Evolutionary conservation across 2,888 invertebrate species (phyloP).

Genomic region (Xestia sexstrigata): DNA sequence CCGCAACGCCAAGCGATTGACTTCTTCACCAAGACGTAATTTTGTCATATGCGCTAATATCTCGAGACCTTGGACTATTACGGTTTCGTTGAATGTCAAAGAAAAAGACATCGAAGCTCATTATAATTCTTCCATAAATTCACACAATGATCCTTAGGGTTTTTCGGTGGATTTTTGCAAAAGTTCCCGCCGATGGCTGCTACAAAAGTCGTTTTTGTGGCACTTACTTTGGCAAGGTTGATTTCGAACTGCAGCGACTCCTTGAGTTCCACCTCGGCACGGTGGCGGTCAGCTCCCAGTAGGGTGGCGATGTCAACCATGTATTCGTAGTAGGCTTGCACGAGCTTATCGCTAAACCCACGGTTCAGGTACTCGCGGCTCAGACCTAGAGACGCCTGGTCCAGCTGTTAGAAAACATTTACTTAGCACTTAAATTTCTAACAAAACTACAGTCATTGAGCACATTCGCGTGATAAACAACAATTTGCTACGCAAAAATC

Average conservation of each 20-base stretch:
- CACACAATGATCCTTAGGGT: slow-evolving; percentile 68
- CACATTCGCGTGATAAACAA: slow-evolving; percentile 47
- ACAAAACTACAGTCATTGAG: slow-evolving; percentile 25
- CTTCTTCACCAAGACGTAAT: slow-evolving; percentile 65
- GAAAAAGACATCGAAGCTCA: slow-evolving; percentile 73
- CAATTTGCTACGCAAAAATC: slow-evolving; percentile 55
- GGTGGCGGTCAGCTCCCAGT: slow-evolving; percentile 94
- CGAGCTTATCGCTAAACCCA: slow-evolving; percentile 95
- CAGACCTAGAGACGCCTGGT: slow-evolving; percentile 96
- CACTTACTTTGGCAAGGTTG: slow-evolving; percentile 96
- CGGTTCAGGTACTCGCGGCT: slow-evolving; percentile 96
- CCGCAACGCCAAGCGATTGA: slow-evolving; percentile 68
- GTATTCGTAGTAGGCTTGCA: slow-evolving; percentile 96
- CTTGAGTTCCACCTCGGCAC: slow-evolving; percentile 93
- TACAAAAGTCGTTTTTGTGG: slow-evolving; percentile 56
- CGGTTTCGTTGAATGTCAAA: slow-evolving; percentile 72
- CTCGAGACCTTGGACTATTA: slow-evolving; percentile 67
- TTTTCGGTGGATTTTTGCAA: neutral
- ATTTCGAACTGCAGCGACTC: slow-evolving; percentile 97
- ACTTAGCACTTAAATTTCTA: slow-evolving; percentile 46
- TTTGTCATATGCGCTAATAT: slow-evolving; percentile 69
- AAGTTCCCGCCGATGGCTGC: neutral
- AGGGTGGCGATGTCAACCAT: slow-evolving; percentile 97
- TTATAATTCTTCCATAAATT: slow-evolving; percentile 73
- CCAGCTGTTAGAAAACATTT: slow-evolving; percentile 91